A percentile compares a stretch with the other conserved stretches of the same genome.
Evolutionary conservation across 2,888 invertebrate genomes (phyloP).

Genomic region (Tetragnatha montana): DNA sequence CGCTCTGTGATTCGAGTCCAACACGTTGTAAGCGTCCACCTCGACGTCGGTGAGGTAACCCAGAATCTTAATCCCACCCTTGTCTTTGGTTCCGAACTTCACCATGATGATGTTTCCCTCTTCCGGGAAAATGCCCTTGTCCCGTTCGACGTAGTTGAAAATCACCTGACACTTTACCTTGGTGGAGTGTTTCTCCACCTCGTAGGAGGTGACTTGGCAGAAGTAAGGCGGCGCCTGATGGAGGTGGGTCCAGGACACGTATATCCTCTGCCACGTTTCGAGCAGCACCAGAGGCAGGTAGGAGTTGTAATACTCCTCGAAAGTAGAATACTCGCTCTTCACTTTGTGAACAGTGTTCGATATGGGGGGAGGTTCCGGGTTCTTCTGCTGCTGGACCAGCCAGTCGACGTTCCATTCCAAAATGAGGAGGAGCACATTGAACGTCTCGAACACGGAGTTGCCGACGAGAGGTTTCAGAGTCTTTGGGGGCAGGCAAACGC

Average conservation of each 20-base stretch:
- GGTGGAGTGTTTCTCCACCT: slow-evolving; percentile 28
- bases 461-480: slow-evolving; percentile 49
- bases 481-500: slow-evolving; percentile 46
- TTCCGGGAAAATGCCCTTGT: slow-evolving; percentile 44
- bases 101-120: slow-evolving; percentile 61
- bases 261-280: slow-evolving; percentile 68
- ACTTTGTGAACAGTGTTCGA: slow-evolving; percentile 36
- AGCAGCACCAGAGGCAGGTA: slow-evolving; percentile 60
- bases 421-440: slow-evolving; percentile 56
- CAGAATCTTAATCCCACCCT: slow-evolving; percentile 53
- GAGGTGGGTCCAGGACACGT: slow-evolving; percentile 57
- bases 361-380: slow-evolving; percentile 56
- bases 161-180: slow-evolving; percentile 51
- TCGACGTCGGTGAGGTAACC: slow-evolving; percentile 53
- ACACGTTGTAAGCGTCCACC: slow-evolving; percentile 21
- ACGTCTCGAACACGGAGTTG: slow-evolving; percentile 34
- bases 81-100: slow-evolving; percentile 50
- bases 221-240: slow-evolving; percentile 35
- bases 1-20: slow-evolving; percentile 4
- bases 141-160: slow-evolving; percentile 28
- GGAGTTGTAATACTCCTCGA: slow-evolving; percentile 64
- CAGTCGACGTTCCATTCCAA: slow-evolving; percentile 72
- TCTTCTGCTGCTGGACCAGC: slow-evolving; percentile 69
- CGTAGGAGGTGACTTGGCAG: slow-evolving; percentile 45
- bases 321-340: slow-evolving; percentile 23